Evolutionary conservation across 2,888 invertebrate genomes (phyloP), one percentile per base, ranked within the genome.

Genomic region (Coleophora flavipennella): DNA sequence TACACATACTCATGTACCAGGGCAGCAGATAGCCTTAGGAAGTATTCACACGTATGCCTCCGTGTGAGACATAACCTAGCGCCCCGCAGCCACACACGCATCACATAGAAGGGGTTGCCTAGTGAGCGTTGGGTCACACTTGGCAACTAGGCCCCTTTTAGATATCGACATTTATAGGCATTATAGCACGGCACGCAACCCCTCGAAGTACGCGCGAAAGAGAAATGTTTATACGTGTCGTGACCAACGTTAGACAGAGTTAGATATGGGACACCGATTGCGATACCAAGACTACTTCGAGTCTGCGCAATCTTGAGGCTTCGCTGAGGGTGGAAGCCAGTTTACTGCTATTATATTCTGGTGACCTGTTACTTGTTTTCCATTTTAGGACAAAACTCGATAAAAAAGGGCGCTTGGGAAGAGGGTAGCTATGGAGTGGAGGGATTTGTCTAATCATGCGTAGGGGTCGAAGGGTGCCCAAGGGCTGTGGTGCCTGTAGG

Each of bases 341-440:
- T 51, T 52, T 50, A 71, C 74, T 71, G 50, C 68, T 68, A 38
- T 42, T 36, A 40, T 47, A 41, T 45, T 68, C 74, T 83, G 75
- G 34, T 45, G 52, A 50, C 84, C 83, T 81, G 74, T 81, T 84
- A 79, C 58, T 71, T 80, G 84, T 81, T 84, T 84, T 83, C 81
- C 84, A 84, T 83, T 84, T 84, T 84, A 83, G 84, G 84, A 83
- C 84, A 83, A 84, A 84, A 84, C 79, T 80, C 65, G 65, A 76
- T 78, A 83, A 84, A 84, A 83, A 84, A 83, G 81, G 84, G 83
- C 81, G 62, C 47, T 58, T 52, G 48, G 58, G 62, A 55, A 59
- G 55, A 54, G 59, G 57, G 50, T 49, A 31, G 36, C 38, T 45
- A 41, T 43, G 45, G 40, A 51, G 44, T 44, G 38, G 54, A 56